Evolutionary conservation across 2,797 vertebrate genomes (phyloP).

Genomic region (Fistularia tabacaria): DNA sequence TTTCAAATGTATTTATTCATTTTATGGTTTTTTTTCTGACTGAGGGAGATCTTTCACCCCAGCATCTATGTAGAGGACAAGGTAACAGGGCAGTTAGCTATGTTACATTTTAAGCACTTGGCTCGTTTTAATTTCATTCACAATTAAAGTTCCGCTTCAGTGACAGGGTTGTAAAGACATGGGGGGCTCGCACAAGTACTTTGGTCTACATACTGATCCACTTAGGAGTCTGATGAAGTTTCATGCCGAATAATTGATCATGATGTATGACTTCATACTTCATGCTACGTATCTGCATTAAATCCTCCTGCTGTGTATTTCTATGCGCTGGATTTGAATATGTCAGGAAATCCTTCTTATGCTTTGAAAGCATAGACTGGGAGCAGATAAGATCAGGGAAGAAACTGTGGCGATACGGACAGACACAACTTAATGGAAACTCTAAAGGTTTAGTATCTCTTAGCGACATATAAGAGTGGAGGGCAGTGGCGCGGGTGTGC

Average conservation of each 20-base stretch:
- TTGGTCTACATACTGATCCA: not conserved
- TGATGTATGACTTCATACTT: too few species aligned
- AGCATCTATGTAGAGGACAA: too few species aligned
- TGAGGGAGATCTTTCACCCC: too few species aligned
- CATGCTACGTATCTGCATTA: too few species aligned
- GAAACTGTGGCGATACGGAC: slow-evolving; percentile 17
- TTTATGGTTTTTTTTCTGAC: too few species aligned
- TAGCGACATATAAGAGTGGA: slow-evolving; percentile 14
- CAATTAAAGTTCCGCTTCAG: too few species aligned
- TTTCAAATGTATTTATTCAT: too few species aligned
- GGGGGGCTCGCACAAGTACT: not conserved
- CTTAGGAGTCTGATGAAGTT: not conserved
- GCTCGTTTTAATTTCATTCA: too few species aligned
- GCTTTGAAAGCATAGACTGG: slow-evolving; percentile 12
- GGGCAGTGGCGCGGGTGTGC: not conserved
- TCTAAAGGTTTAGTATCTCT: slow-evolving; percentile 43
- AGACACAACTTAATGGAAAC: slow-evolving; percentile 47
- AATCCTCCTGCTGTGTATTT: not conserved
- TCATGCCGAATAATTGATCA: not conserved
- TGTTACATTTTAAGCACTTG: too few species aligned
- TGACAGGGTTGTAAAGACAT: too few species aligned
- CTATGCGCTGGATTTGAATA: slow-evolving; percentile 5
- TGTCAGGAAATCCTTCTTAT: slow-evolving; percentile 1
- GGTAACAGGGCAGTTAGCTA: too few species aligned
- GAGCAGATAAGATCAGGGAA: slow-evolving; percentile 13